A percentile compares a stretch with the other conserved stretches of the same genome.
Evolutionary conservation across 2,113 vertebrate genomes (phyloP).

Genomic region (Takifugu flavidus): DNA sequence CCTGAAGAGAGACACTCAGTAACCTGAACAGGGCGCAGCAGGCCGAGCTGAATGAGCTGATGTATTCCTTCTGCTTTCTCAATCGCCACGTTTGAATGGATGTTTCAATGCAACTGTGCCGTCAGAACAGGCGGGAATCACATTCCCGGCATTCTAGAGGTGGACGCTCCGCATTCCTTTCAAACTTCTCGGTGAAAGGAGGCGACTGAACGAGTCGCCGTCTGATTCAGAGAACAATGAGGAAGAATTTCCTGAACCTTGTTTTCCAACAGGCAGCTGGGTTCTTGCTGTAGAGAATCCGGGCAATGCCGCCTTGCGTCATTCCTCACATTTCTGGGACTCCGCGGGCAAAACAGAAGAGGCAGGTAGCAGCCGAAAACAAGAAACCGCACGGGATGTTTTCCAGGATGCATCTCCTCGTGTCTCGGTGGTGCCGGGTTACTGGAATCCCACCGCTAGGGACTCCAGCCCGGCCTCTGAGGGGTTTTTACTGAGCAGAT

Average conservation of each 20-base stretch:
- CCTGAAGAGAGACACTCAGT: too few species aligned
- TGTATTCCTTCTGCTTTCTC: background rate
- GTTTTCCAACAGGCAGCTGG: background rate
- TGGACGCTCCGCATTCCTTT: constrained; percentile 42
- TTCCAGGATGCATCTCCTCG: constrained; percentile 2
- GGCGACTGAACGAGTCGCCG: constrained; percentile 14
- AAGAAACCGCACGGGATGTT: constrained; percentile 15
- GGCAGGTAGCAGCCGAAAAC: constrained; percentile 2
- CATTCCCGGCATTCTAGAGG: constrained; percentile 58
- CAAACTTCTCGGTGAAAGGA: constrained; percentile 26
- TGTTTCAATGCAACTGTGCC: background rate
- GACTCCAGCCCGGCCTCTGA: constrained; percentile 34
- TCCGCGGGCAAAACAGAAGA: constrained; percentile 27
- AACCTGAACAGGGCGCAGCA: too few species aligned
- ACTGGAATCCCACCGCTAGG: constrained; percentile 29
- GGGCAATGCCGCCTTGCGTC: constrained; percentile 6
- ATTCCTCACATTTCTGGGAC: constrained; percentile 18
- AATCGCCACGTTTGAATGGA: background rate
- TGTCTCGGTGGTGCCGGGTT: constrained; percentile 35
- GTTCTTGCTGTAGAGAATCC: constrained; percentile 1
- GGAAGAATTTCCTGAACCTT: too few species aligned
- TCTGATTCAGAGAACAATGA: constrained; percentile 1
- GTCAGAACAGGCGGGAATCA: constrained; percentile 22
- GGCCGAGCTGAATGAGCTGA: background rate
- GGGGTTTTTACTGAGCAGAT: constrained; percentile 27